phyloP scores from a whole-genome alignment of 2,888 invertebrate genomes.

The Coelogynopora nodosa region DNA sequence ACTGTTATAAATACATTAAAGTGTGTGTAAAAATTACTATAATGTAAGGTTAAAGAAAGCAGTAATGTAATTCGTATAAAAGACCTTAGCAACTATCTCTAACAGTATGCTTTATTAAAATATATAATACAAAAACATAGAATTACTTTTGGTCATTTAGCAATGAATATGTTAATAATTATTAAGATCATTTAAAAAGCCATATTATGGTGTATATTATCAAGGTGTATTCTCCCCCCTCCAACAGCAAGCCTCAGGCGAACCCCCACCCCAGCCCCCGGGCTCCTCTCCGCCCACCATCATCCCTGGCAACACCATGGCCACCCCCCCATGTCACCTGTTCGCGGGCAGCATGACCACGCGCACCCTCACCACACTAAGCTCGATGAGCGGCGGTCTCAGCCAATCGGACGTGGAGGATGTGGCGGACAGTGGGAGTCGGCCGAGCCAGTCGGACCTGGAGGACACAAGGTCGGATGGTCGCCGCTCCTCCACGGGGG shows the following conservation, averaged over 20 bases:
- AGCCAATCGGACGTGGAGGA: not conserved
- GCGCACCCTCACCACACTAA: not conserved
- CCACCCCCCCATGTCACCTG: not conserved
- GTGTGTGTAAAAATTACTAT: no score
- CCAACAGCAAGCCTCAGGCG: not conserved
- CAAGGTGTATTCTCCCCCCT: no score
- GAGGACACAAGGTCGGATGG: not conserved
- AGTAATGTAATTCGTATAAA: no score
- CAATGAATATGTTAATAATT: no score
- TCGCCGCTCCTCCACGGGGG: not conserved
- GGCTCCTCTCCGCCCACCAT: not conserved
- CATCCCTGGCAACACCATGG: no score
- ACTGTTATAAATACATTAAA: no score
- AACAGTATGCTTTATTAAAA: no score
- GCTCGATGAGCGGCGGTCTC: not conserved
- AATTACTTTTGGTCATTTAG: no score
- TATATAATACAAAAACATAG: no score
- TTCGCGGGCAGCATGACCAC: not conserved
- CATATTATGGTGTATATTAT: no score
- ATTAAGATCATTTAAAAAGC: no score
- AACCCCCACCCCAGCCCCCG: not conserved
- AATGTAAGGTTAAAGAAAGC: no score
- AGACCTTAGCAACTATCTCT: not conserved
- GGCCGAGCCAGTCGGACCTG: not conserved
- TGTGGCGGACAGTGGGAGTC: not conserved